phyloP scores from a whole-genome alignment of 2,113 vertebrate genomes.

The Salvelinus alpinus region DNA sequence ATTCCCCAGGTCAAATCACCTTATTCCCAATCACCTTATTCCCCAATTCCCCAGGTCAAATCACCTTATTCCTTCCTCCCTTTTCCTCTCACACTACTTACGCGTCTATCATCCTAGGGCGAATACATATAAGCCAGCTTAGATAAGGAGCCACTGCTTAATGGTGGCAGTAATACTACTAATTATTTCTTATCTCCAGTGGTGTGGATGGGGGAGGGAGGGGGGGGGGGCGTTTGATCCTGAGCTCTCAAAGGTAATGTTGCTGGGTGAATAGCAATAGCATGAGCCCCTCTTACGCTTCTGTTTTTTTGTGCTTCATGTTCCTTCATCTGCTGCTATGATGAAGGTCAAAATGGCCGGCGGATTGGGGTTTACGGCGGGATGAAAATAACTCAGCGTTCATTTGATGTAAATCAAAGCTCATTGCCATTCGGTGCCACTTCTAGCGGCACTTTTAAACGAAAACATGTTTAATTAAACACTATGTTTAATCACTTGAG shows the following conservation, averaged over 20 bases:
- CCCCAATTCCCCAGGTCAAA: not conserved
- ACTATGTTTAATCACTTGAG: not conserved
- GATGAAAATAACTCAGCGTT: not conserved
- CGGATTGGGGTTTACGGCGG: not conserved
- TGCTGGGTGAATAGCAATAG: not conserved
- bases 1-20: not conserved
- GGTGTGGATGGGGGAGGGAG: not conserved
- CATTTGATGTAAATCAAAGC: not conserved
- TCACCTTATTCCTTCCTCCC: not conserved
- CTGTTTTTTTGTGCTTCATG: not conserved
- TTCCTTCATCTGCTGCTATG: not conserved
- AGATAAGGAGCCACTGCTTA: not conserved
- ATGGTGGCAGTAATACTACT: not conserved
- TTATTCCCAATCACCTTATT: too few relatives aligned
- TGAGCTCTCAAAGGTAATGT: not conserved
- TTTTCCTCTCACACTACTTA: not conserved
- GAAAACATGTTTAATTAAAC: too few relatives aligned
- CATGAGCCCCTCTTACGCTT: not conserved
- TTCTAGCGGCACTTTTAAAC: too few relatives aligned
- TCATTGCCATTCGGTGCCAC: too few relatives aligned
- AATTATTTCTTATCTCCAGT: not conserved
- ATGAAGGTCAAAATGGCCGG: not conserved
- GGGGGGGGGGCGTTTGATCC: not conserved
- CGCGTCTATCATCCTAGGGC: not conserved
- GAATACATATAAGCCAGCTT: not conserved